Evolutionary conservation across 2,888 invertebrate genomes (phyloP).

Genomic region (Pterostichus madidus): DNA sequence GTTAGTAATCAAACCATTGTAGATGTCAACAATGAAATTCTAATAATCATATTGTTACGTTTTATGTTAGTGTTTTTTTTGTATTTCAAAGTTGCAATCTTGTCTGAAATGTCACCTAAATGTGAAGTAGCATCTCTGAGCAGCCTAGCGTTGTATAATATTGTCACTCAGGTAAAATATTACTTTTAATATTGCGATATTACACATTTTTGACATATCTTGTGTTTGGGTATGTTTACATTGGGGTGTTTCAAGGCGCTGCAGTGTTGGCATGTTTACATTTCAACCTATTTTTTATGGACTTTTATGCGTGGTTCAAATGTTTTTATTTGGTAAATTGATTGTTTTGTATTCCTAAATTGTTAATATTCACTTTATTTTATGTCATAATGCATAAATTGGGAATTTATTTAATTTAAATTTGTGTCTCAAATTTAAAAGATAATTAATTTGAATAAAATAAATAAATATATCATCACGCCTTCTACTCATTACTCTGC

Average conservation of each 20-base stretch:
- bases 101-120: conserved; percentile 54
- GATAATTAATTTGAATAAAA: too few relatives aligned
- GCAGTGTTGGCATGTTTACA: not conserved
- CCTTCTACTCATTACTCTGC: too few relatives aligned
- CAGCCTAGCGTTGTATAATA: conserved; percentile 43
- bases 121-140: conserved; percentile 57
- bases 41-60: conserved; percentile 5
- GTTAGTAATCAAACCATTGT: conserved; percentile 36
- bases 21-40: conserved; percentile 34
- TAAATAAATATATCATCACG: too few relatives aligned
- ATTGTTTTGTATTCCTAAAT: not conserved
- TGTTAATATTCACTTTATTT: not conserved
- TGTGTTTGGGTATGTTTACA: not conserved
- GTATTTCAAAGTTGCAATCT: conserved; percentile 8
- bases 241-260: not conserved
- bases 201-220: conserved; percentile 6
- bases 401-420: too few relatives aligned
- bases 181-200: not conserved
- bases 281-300: not conserved
- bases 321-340: not conserved
- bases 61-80: conserved; percentile 15
- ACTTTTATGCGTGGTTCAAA: not conserved
- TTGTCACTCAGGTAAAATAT: conserved; percentile 59
- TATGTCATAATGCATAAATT: too few relatives aligned
- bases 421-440: too few relatives aligned